Evolutionary conservation across 1,140 invertebrate genomes (phyloP).

Genomic region (Dendroctonus valens): DNA sequence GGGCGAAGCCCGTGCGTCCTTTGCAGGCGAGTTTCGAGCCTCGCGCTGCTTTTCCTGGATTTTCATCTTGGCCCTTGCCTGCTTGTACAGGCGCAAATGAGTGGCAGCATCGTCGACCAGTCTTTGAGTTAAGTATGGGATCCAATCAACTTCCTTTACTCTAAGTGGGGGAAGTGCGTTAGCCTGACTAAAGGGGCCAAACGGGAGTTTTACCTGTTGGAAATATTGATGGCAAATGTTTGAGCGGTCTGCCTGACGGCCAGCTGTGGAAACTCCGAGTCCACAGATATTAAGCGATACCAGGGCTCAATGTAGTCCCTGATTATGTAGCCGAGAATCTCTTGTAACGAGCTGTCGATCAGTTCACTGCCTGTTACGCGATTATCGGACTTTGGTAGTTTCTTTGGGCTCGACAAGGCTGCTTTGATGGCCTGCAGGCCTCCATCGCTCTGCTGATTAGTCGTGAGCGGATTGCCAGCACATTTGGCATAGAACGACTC

Average conservation of each 20-base stretch:
- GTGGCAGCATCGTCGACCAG: conserved; percentile 88
- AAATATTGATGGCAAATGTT: conserved; percentile 59
- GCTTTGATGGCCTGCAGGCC: conserved; percentile 41
- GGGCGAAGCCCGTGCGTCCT: conserved; percentile 53
- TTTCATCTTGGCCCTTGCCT: conserved; percentile 65
- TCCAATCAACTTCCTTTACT: conserved; percentile 87
- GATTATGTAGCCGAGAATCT: conserved; percentile 65
- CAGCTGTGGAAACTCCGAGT: conserved; percentile 55
- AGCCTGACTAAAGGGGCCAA: no score
- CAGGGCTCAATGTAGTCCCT: conserved; percentile 76
- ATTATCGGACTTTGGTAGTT: conserved; percentile 44
- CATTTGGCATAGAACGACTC: conserved; percentile 46
- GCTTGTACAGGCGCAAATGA: conserved; percentile 81
- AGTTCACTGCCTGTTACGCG: conserved; percentile 50
- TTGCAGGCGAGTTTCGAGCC: conserved; percentile 51
- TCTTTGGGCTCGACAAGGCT: conserved; percentile 42
- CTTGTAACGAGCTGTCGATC: conserved; percentile 50
- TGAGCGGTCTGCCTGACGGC: conserved; percentile 57
- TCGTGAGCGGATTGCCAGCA: conserved; percentile 45
- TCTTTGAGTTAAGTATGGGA: conserved; percentile 79
- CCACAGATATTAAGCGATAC: conserved; percentile 60
- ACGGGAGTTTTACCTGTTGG: conserved; percentile 51
- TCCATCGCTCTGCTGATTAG: conserved; percentile 40
- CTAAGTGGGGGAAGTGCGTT: conserved; percentile 52
- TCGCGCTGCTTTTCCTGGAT: conserved; percentile 52